Conservation (phyloP, 2,888 invertebrate species). For the Polyommatus iphigenia region DNA sequence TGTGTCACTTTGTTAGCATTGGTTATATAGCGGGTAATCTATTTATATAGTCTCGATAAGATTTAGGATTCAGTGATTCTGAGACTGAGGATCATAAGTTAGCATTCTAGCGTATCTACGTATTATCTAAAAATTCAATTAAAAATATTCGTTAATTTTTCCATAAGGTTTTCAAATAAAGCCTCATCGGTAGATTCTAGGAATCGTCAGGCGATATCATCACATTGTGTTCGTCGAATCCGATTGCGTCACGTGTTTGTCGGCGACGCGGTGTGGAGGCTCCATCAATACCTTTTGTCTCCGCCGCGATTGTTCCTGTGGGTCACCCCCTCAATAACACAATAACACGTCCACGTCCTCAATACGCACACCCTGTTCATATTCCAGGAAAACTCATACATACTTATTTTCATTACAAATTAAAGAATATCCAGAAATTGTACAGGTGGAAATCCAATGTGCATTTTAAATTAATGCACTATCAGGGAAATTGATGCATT, state of each 20-base stretch:
- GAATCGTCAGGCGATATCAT: slow-evolving; percentile 58
- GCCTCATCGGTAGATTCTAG: neutral
- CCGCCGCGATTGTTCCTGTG: slow-evolving; percentile 74
- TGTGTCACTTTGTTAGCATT: neutral
- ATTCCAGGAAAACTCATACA: neutral
- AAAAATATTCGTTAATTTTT: neutral
- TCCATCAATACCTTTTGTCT: slow-evolving; percentile 75
- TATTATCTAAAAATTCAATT: too few species aligned
- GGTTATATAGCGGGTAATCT: neutral
- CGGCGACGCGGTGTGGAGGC: slow-evolving; percentile 54
- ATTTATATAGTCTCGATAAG: too few species aligned
- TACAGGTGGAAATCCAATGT: too few species aligned
- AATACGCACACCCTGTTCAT: neutral
- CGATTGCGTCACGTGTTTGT: slow-evolving; percentile 76
- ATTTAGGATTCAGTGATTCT: too few species aligned
- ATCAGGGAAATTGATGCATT: too few species aligned
- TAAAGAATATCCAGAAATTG: too few species aligned
- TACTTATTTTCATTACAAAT: too few species aligned
- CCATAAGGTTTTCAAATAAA: neutral
- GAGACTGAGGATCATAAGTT: too few species aligned
- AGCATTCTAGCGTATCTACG: too few species aligned
- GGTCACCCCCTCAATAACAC: slow-evolving; percentile 64
- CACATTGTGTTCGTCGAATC: slow-evolving; percentile 76
- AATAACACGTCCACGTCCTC: slow-evolving; percentile 48
- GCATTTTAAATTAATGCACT: too few species aligned